Conservation (phyloP, 2,113 vertebrate genomes). For the Halcyon senegalensis region DNA sequence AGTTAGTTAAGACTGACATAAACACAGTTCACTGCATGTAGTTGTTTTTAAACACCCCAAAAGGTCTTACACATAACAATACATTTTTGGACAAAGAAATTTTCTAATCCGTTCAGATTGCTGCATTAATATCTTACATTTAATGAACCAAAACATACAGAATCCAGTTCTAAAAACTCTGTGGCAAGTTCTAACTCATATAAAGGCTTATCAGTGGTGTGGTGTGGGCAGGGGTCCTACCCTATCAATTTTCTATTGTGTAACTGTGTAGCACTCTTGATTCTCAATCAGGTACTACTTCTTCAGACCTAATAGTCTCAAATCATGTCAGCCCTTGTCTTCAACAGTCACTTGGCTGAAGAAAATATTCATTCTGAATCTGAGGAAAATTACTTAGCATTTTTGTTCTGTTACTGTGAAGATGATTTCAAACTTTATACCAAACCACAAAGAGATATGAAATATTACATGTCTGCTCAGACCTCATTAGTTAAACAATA, state of each 20-base stretch:
- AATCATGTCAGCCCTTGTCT: background rate
- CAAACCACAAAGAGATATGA: background rate
- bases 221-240: background rate
- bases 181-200: background rate
- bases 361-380: background rate
- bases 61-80: background rate
- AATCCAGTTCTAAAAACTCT: background rate
- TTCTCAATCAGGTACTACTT: background rate
- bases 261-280: background rate
- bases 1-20: background rate
- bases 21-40: background rate
- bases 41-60: background rate
- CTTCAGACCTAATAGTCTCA: background rate
- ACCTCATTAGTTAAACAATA: background rate
- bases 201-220: background rate
- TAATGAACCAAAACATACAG: background rate
- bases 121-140: background rate
- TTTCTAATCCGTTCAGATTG: background rate
- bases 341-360: background rate
- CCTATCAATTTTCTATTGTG: accelerated
- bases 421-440: background rate
- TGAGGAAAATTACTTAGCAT: background rate
- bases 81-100: background rate
- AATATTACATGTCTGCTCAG: background rate
- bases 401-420: background rate